A percentile compares a stretch with the other conserved stretches of the same genome.
Conservation (phyloP, 2,888 invertebrate genomes). For the Aphidoletes aphidimyza region DNA sequence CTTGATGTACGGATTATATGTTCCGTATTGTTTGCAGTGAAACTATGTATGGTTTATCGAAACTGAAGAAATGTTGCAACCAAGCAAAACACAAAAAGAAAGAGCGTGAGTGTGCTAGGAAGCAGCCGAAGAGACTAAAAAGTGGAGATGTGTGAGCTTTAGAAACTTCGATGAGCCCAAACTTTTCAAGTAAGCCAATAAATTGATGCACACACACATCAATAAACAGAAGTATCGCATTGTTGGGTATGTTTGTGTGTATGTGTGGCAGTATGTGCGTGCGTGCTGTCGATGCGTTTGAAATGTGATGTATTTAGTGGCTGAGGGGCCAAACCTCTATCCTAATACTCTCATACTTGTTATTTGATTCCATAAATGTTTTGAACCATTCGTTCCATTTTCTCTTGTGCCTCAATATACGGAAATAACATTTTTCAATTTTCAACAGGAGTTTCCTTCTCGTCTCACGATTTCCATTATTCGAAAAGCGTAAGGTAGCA, state of each 20-base stretch:
- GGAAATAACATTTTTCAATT: constrained; percentile 25
- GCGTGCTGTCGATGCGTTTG: background rate
- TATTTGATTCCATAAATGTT: too few species aligned
- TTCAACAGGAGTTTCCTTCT: background rate
- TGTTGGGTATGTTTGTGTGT: too few species aligned
- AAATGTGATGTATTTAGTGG: constrained; percentile 12
- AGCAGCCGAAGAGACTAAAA: background rate
- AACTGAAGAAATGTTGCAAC: background rate
- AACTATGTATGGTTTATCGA: background rate
- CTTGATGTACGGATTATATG: constrained; percentile 48
- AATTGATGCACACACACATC: too few species aligned
- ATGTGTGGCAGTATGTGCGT: background rate
- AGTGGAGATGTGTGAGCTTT: background rate
- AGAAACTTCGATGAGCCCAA: background rate
- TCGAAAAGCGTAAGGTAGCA: too few species aligned
- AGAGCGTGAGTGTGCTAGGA: too few species aligned
- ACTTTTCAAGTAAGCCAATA: constrained; percentile 10
- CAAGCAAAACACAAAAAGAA: too few species aligned
- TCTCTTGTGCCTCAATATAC: background rate
- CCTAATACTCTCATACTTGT: background rate
- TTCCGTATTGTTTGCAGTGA: constrained; percentile 25
- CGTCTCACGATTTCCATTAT: background rate
- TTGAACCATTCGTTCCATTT: background rate
- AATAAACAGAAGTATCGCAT: too few species aligned
- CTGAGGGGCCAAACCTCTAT: background rate